Evolutionary conservation across 2,113 vertebrate genomes (phyloP).

Genomic region (Elachura formosa): DNA sequence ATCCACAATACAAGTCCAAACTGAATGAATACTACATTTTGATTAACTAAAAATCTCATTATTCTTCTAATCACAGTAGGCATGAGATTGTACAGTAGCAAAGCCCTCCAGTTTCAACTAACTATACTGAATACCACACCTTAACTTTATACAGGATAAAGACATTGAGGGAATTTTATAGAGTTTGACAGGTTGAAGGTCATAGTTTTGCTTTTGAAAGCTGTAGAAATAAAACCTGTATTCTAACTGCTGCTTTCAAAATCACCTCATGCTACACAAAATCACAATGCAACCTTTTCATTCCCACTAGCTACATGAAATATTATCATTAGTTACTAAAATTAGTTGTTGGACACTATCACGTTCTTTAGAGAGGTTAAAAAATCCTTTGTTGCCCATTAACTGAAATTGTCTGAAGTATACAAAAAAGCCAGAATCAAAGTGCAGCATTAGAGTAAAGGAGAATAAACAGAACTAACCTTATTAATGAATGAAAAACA

Average conservation of each 20-base stretch:
- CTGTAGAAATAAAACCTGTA: neutral
- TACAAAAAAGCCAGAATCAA: neutral
- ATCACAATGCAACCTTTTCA: neutral
- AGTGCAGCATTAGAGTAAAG: neutral
- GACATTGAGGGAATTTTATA: neutral
- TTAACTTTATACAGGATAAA: neutral
- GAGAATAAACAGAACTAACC: neutral
- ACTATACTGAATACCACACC: neutral
- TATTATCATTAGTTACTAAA: neutral
- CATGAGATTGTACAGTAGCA: neutral
- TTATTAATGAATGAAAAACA: neutral
- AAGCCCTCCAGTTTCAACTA: neutral
- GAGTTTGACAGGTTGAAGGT: neutral
- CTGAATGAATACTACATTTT: neutral
- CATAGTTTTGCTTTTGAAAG: neutral
- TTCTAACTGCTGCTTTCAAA: neutral
- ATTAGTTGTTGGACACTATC: neutral
- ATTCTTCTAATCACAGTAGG: neutral
- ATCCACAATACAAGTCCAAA: neutral
- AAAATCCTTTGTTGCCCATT: neutral
- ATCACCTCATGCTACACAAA: neutral
- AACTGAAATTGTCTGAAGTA: neutral
- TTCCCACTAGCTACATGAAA: neutral
- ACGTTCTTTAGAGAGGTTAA: neutral
- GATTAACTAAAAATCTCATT: neutral